Evolutionary conservation across 2,888 invertebrate species (phyloP).

Genomic region (Girardia tigrina): DNA sequence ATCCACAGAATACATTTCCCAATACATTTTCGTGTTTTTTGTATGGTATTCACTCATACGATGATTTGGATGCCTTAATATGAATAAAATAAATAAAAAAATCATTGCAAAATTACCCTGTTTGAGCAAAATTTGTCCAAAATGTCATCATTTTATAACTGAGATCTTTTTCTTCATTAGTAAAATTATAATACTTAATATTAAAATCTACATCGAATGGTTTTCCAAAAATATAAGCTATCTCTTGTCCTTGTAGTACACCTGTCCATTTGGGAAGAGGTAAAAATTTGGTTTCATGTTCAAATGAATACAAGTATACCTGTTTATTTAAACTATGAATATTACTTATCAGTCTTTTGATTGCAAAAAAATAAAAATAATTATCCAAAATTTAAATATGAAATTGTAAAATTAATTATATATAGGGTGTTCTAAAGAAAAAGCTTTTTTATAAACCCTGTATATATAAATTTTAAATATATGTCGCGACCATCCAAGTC

Average conservation of each 20-base stretch:
- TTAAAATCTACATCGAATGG: neutral
- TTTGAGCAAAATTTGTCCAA: constrained; percentile 14
- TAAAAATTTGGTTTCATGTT: neutral
- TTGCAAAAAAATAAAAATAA: no score
- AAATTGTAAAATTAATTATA: no score
- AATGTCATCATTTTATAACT: neutral
- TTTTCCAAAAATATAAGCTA: neutral
- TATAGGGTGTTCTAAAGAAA: no score
- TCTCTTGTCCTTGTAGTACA: neutral
- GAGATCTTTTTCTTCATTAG: neutral
- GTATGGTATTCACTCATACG: constrained; percentile 2
- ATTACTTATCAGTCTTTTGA: no score
- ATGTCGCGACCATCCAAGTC: no score
- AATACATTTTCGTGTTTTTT: neutral
- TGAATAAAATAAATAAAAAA: neutral
- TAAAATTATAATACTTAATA: neutral
- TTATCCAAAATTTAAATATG: no score
- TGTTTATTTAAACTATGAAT: neutral
- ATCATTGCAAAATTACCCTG: neutral
- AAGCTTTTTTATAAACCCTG: no score
- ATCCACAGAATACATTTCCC: neutral
- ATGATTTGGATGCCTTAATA: neutral
- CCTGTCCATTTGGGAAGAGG: neutral
- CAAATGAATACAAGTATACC: constrained; percentile 6
- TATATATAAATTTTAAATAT: no score